phyloP scores from a whole-genome alignment of 2,888 invertebrate genomes.

The Luffia ferchaultella region DNA sequence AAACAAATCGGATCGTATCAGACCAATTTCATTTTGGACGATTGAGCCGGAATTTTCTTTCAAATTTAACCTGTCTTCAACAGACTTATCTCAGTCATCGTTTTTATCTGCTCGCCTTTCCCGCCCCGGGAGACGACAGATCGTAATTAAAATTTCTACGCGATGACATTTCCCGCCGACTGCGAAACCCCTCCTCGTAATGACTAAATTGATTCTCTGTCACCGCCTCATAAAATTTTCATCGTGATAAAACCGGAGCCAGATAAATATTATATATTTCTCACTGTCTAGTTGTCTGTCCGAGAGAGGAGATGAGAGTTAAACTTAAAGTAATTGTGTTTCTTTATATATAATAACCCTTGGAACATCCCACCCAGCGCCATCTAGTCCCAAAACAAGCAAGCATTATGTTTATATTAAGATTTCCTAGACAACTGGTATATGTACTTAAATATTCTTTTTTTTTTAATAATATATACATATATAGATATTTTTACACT shows the following conservation, averaged over 20 bases:
- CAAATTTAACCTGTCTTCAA: slow-evolving; percentile 47
- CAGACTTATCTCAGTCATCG: slow-evolving; percentile 50
- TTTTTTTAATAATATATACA: too few species aligned
- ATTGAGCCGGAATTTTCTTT: slow-evolving; percentile 34
- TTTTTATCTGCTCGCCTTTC: slow-evolving; percentile 37
- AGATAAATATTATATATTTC: neutral
- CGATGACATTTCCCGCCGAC: slow-evolving; percentile 40
- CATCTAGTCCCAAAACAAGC: too few species aligned
- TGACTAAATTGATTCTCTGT: slow-evolving; percentile 54
- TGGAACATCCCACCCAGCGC: too few species aligned
- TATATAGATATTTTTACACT: too few species aligned
- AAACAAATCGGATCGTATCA: neutral
- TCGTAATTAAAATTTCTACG: slow-evolving; percentile 61
- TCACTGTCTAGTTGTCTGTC: neutral
- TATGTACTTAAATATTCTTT: too few species aligned
- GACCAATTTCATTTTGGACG: slow-evolving; percentile 18
- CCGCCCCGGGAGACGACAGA: slow-evolving; percentile 37
- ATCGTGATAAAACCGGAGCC: slow-evolving; percentile 22
- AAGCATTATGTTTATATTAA: too few species aligned
- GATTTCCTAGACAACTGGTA: too few species aligned
- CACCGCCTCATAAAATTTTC: slow-evolving; percentile 33
- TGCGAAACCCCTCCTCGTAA: slow-evolving; percentile 31
- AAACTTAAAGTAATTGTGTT: too few species aligned
- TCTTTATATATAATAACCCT: too few species aligned
- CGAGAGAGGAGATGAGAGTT: too few species aligned